A percentile compares a stretch with the other conserved stretches of the same genome.
Evolutionary conservation across 1,140 invertebrate genomes (phyloP).

Genomic region (Panagrolaimus sp.): DNA sequence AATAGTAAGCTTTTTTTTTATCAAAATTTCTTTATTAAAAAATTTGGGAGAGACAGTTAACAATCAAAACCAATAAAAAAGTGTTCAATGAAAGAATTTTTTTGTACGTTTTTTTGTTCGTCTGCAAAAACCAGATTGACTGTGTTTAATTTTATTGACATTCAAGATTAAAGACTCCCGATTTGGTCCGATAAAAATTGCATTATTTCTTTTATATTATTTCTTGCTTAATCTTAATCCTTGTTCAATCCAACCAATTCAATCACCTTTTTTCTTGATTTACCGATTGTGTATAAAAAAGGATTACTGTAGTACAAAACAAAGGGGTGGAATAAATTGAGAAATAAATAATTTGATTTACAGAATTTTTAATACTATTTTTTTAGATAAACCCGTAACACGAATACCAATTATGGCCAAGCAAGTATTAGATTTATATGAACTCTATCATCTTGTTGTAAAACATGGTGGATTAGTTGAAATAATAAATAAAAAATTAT

Average conservation of each 20-base stretch:
- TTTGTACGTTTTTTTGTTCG: not conserved
- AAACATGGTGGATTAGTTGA: conserved; percentile 94
- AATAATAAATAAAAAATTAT: conserved; percentile 99
- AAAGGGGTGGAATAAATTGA: not conserved
- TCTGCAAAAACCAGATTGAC: not conserved
- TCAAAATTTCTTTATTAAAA: conserved; percentile 15
- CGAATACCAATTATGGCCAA: conserved; percentile 99
- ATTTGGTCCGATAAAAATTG: too few species aligned
- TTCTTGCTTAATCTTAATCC: too few species aligned
- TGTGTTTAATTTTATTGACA: not conserved
- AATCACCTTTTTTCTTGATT: not conserved
- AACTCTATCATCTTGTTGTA: conserved; percentile 95
- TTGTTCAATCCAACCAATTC: too few species aligned
- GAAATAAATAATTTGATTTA: too few species aligned
- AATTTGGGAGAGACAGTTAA: not conserved
- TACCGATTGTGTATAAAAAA: not conserved
- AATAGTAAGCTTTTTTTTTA: conserved; percentile 68
- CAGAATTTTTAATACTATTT: conserved; percentile 57
- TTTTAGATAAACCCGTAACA: conserved; percentile 89
- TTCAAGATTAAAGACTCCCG: not conserved
- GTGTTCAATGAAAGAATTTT: not conserved
- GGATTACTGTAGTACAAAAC: not conserved
- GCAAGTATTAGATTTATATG: conserved; percentile 65
- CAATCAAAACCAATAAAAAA: not conserved
- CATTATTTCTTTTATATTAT: too few species aligned